A percentile compares a stretch with the other conserved stretches of the same genome.
Conservation (phyloP, 1,140 invertebrate species). For the Heliconius hewitsoni region DNA sequence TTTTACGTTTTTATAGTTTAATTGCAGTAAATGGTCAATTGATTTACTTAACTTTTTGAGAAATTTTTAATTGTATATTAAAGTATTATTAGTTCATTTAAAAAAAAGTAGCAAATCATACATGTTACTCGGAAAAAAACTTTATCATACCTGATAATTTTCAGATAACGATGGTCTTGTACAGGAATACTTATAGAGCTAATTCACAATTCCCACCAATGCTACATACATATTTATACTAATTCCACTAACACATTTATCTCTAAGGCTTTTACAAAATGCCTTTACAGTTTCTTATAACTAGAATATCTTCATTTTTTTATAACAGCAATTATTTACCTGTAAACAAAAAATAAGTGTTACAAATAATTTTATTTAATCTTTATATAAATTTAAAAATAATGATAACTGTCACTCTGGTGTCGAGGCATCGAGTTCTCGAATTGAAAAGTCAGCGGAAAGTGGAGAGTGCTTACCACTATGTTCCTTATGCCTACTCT, state of each 20-base stretch:
- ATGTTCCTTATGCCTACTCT: too few species aligned
- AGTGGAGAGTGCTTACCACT: too few species aligned
- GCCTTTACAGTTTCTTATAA: slow-evolving; percentile 60
- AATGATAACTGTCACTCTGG: too few species aligned
- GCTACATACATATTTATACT: slow-evolving; percentile 44
- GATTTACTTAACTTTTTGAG: too few species aligned
- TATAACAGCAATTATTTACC: slow-evolving; percentile 38
- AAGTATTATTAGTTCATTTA: too few species aligned
- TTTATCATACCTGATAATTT: background rate
- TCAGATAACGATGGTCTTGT: background rate
- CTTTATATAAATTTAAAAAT: too few species aligned
- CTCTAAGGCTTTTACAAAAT: slow-evolving; percentile 50
- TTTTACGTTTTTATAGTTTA: too few species aligned
- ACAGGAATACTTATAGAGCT: background rate
- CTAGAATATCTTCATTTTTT: slow-evolving; percentile 60
- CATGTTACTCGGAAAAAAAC: background rate
- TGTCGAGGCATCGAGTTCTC: too few species aligned
- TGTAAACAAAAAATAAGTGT: slow-evolving; percentile 49
- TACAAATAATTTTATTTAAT: background rate
- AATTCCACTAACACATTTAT: slow-evolving; percentile 56
- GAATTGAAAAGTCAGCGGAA: too few species aligned
- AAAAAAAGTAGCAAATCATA: too few species aligned
- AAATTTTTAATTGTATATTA: too few species aligned
- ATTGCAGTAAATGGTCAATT: too few species aligned
- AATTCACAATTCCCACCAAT: slow-evolving; percentile 31